Evolutionary conservation across 1,140 invertebrate genomes (phyloP), one percentile per base, ranked within the genome.

Genomic region (Listronotus oregonensis): DNA sequence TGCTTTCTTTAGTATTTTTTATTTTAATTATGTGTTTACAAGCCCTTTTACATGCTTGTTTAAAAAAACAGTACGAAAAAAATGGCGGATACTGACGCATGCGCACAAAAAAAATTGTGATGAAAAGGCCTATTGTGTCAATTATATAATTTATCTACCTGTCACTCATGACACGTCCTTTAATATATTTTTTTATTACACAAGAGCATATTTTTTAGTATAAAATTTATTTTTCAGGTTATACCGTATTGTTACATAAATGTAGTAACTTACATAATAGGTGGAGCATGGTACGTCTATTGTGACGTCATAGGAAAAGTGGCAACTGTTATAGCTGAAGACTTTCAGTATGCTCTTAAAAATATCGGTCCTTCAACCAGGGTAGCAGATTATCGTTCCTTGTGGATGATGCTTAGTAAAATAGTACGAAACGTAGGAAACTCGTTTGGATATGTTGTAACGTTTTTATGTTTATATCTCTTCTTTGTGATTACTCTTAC

Each of bases 401-500:
- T 88, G 1, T 89, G 86, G 86, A 80, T 89, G 50, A 81, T 86
- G 3, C 69, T 89, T 11, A 86, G 85, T 69, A 87, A 85, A 76
- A 73, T 87, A 17, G 84, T 85, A 1, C 77, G 85, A 40, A 83
- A 87, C 66, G 84, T 84, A 0, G 86, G 86, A 43, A 83, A 84
- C 27, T 83, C 85, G 1, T 82, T 82, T 64, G 86, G 85, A 66
- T 87, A 87, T 64, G 84, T 84, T 0, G 82, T 88, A 49, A 86
- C 83, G 1, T 87, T 86, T 66, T 77, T 88, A 55, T 85, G 82
- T 70, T 79, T 89, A 3, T 88, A 88, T 68, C 78, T 89, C 6
- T 89, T 89, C 68, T 81, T 89, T 17, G 85, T 86, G 51, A 87
- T 88, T 17, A 89, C 86, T 4, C 72, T 89, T 10, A 88, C 86